Percentiles rank a stretch among this genome's conserved stretches.
Evolutionary conservation across 1,140 invertebrate genomes (phyloP).

Genomic region (Sarcophaga peregrina): DNA sequence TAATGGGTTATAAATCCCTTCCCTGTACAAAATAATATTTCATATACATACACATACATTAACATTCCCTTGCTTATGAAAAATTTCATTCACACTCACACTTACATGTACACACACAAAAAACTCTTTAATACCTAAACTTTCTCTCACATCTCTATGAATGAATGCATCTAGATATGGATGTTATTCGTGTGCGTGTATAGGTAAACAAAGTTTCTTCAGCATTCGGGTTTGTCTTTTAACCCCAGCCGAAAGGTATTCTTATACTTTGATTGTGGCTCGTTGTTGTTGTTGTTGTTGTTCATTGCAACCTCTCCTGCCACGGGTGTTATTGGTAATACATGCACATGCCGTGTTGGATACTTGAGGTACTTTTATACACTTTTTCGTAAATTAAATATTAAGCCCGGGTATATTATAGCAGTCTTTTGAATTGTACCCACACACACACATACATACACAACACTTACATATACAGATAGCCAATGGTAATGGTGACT

Average conservation of each 20-base stretch:
- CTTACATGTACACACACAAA: not conserved
- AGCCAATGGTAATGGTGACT: not conserved
- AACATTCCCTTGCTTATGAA: not conserved
- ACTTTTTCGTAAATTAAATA: conserved; percentile 32
- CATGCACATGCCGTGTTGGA: not conserved
- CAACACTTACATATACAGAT: not conserved
- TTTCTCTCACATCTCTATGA: not conserved
- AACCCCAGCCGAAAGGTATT: not conserved
- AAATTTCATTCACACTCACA: not conserved
- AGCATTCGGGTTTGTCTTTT: not conserved
- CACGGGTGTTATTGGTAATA: not conserved
- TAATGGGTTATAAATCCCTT: no score
- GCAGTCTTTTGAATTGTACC: no score
- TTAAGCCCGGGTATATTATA: conserved; percentile 15
- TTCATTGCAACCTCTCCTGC: no score
- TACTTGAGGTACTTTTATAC: not conserved
- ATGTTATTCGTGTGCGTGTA: not conserved
- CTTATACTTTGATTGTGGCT: not conserved
- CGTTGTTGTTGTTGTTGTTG: no score
- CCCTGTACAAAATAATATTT: no score
- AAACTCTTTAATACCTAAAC: conserved; percentile 9
- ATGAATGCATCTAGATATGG: not conserved
- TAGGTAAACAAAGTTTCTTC: not conserved
- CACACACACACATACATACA: not conserved
- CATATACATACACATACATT: no score